These are phyloP conservation scores for Mionectes olivaceus DNA, from an alignment of 2,797 vertebrate species.

Conservation along the genomic window DNA sequence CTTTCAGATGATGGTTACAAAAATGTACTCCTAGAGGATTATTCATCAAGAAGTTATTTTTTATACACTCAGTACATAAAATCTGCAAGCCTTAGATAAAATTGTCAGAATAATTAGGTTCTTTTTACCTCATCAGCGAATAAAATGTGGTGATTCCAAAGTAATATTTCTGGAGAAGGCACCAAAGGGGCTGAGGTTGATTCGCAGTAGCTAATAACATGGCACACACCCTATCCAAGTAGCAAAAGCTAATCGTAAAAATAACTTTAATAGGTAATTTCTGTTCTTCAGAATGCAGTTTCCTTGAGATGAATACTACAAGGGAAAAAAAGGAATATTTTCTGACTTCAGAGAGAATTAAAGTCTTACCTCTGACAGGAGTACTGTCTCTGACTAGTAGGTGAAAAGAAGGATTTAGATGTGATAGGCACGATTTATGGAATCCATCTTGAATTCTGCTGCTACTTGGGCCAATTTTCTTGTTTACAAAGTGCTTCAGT, in stretches of 20 bases:
- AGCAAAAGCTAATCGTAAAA: conserved; percentile 28
- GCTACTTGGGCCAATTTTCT: background rate
- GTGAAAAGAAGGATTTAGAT: conserved; percentile 32
- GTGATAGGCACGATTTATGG: background rate
- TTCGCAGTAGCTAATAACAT: background rate
- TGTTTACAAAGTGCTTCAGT: conserved; percentile 11
- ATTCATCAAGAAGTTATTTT: conserved; percentile 61
- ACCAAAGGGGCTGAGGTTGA: conserved; percentile 11
- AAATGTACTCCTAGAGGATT: conserved; percentile 52
- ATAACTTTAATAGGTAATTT: conserved; percentile 23
- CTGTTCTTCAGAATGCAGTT: conserved; percentile 32
- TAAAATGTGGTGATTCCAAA: conserved; percentile 50
- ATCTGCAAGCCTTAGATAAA: conserved; percentile 72
- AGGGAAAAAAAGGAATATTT: background rate
- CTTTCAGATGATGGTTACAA: conserved; percentile 51
- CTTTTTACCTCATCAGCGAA: conserved; percentile 47
- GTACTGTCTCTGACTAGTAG: background rate
- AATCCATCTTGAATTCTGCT: background rate
- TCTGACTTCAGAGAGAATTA: conserved; percentile 22
- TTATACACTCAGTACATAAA: conserved; percentile 44
- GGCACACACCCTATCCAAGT: background rate
- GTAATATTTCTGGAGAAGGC: conserved; percentile 51
- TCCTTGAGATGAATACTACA: background rate
- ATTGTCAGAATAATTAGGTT: conserved; percentile 67
- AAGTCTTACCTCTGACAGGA: background rate